Percentiles rank a stretch among this genome's conserved stretches.
These are phyloP conservation scores for Cirrhinus molitorella DNA, from an alignment of 2,797 vertebrate species.

Conservation along the genomic window DNA sequence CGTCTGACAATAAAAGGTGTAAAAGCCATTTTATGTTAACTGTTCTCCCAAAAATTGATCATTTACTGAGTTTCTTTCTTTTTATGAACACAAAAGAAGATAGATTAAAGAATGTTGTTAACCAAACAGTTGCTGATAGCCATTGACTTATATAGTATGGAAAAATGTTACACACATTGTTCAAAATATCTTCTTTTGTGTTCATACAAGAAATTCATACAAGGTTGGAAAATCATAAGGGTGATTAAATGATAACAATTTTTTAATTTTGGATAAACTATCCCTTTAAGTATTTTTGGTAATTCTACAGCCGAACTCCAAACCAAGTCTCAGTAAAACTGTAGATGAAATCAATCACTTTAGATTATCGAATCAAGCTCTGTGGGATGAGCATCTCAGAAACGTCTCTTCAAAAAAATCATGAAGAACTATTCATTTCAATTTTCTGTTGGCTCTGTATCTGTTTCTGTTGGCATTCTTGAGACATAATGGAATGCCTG, in stretches of 20 bases:
- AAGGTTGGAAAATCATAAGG: not conserved
- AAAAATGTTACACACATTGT: not conserved
- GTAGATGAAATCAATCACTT: conserved; percentile 12
- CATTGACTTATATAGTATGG: not conserved
- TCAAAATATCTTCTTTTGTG: not conserved
- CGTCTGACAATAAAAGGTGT: too few relatives aligned
- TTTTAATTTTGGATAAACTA: not conserved
- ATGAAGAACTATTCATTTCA: conserved; percentile 8
- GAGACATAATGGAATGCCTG: conserved; percentile 8
- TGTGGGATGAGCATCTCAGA: conserved; percentile 27
- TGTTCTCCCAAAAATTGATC: too few relatives aligned
- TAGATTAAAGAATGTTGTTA: not conserved
- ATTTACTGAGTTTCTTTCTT: too few relatives aligned
- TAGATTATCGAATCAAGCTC: conserved; percentile 20
- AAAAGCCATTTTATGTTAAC: too few relatives aligned
- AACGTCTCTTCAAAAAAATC: conserved; percentile 16
- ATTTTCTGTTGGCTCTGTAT: not conserved
- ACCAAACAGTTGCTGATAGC: not conserved
- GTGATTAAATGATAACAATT: not conserved
- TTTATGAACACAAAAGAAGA: too few relatives aligned
- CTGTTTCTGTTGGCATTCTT: conserved; percentile 37
- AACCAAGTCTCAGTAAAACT: not conserved
- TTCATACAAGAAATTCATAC: not conserved
- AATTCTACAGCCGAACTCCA: not conserved
- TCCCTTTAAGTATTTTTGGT: not conserved